phyloP scores from a whole-genome alignment of 2,888 invertebrate genomes.

The Morpho deidamia region DNA sequence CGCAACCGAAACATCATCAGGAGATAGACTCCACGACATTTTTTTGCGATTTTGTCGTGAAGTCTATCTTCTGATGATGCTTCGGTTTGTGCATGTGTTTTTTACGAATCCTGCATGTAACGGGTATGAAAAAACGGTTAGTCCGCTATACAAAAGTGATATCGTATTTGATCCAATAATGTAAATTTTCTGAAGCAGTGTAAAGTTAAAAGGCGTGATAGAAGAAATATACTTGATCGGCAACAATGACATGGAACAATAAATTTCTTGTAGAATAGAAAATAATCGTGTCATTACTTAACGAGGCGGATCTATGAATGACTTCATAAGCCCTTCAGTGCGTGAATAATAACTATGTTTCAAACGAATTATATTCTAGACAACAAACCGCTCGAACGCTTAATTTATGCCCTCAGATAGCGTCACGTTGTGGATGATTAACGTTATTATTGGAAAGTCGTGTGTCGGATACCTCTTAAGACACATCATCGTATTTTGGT shows the following conservation, averaged over 20 bases:
- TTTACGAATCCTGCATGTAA: too few species aligned
- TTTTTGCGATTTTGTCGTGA: too few species aligned
- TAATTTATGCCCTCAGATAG: conserved; percentile 59
- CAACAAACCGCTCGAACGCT: conserved; percentile 39
- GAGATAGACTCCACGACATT: too few species aligned
- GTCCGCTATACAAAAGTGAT: too few species aligned
- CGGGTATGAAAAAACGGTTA: too few species aligned
- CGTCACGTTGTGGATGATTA: conserved; percentile 53
- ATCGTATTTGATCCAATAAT: too few species aligned
- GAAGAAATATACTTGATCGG: neutral
- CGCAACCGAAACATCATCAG: too few species aligned
- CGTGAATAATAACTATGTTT: conserved; percentile 29
- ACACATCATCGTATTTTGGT: too few species aligned
- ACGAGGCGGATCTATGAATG: conserved; percentile 17
- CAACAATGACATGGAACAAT: conserved; percentile 7
- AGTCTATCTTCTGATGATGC: too few species aligned
- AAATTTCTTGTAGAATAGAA: conserved; percentile 9
- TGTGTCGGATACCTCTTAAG: neutral
- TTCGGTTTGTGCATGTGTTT: too few species aligned
- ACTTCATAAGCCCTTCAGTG: conserved; percentile 19
- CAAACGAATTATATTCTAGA: conserved; percentile 34
- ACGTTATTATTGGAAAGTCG: conserved; percentile 31
- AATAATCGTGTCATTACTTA: conserved; percentile 18
- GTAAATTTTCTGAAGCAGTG: too few species aligned
- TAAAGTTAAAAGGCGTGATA: too few species aligned